Evolutionary conservation across 2,113 vertebrate species (phyloP), one percentile per base, ranked within the genome.

Genomic region (Bostrychus sinensis): DNA sequence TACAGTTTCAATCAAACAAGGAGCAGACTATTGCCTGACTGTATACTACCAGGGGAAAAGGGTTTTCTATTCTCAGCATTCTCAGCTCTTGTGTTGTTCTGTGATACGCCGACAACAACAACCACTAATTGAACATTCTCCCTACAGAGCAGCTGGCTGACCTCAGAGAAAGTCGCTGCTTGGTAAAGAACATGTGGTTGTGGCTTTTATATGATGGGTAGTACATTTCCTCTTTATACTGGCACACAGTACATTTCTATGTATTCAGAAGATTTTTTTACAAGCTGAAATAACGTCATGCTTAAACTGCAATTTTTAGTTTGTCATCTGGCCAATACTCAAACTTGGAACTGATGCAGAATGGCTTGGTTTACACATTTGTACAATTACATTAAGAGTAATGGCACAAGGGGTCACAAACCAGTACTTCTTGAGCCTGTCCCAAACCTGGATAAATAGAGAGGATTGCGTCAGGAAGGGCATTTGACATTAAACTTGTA

Each of bases 151-250:
- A 58, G 75, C 76, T 77, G 72, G 38, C 66, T 82, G 41, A 70
- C 69, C 66, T 68, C 65, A 57, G 59, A 64, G 53, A 70, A 70
- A 67, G 70, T 14, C 36, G 59, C 41, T 23, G 53, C 66, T 54
- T 77, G 55, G 66, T 80, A 56, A 56, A 62, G 69, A 77, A 79
- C 51, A 72, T 66, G 75, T 74, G 71, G 69, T 85, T 62, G 56
- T 69, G 64, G n/a, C 23, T 69, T 72, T 58, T 74, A 62, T 37
- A 65, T 60, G 42, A 50, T 70, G 34, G 77, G 41, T 61, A 78
- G 46, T 69, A 50, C 62, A 63, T 68, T 87, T 82, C 66, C 75
- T 84, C 62, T 37, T 43, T 22, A 43, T 2, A 1, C 53, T 43
- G n/a, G 20, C 51, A 32, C 41, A 41, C 42, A 38, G 6, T 56